Evolutionary conservation across 2,888 invertebrate species (phyloP), one percentile per base, ranked within the genome.

Genomic region (Polia nebulosa): DNA sequence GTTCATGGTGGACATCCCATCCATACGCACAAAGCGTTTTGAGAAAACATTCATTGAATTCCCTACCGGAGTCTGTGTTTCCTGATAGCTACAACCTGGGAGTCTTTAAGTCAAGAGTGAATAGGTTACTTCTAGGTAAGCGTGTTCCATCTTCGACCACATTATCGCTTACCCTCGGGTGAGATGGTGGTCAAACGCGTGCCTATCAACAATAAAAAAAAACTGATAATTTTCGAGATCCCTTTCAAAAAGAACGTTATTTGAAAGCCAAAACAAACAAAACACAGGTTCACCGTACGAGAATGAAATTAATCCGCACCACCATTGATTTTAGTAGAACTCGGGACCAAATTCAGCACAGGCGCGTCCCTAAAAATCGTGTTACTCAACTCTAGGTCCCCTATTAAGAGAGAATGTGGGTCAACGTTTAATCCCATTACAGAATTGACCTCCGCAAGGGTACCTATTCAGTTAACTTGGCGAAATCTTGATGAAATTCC

Each of bases 401-500:
- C 76, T 80, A 83, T 83, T 85, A 83, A 83, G 80, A 72, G 62
- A 32, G 78, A 81, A 89, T 88, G 86, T 88, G 88, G 89, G 89
- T 89, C 89, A 85, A 80, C 85, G 86, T 87, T 87, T 89, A 89
- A 89, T 89, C 87, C 86, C 87, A 89, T 89, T 88, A 83, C 84
- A 81, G 82, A 67, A 80, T 67, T 85, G 88, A 88, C 87, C 84
- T 80, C 80, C 65, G 53, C 52, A 76, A 76, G 72, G 75, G 73
- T 80, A 80, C 78, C 81, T 80, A 85, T 85, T 79, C 76, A 81
- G 80, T 84, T 77, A 83, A 82, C 76, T 83, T 80, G 72, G 71
- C 82, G 55, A 78, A 83, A 83, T 82, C 83, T 82, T 84, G 78
- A 84, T 84, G 80, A 82, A 80, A 83, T 73, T 80, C 67, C 57